Conservation (phyloP, 2,113 vertebrate species). For the Diglossa brunneiventris region DNA sequence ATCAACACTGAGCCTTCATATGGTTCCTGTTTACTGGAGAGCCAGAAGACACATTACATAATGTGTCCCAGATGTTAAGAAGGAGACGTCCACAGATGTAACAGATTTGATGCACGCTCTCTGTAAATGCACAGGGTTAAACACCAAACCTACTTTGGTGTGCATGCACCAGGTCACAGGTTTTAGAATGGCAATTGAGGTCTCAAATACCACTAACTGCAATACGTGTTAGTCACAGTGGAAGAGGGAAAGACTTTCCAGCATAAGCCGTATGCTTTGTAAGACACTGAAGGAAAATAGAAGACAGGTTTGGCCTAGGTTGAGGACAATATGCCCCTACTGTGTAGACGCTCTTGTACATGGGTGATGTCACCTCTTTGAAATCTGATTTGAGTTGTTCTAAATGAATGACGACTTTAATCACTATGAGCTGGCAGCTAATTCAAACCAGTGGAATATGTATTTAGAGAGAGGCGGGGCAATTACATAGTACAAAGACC, state of each 20-base stretch:
- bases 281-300: not conserved
- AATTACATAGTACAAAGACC: constrained; percentile 28
- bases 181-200: not conserved
- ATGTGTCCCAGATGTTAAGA: constrained; percentile 21
- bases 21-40: constrained; percentile 65
- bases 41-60: constrained; percentile 56
- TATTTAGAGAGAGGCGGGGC: not conserved
- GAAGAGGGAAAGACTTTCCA: not conserved
- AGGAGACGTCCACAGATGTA: constrained; percentile 32
- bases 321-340: not conserved
- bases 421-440: constrained; percentile 23
- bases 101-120: not conserved
- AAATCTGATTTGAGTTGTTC: constrained; percentile 38
- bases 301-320: not conserved
- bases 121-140: constrained; percentile 5
- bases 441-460: constrained; percentile 48
- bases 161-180: not conserved
- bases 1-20: constrained; percentile 44
- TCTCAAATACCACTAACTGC: not conserved
- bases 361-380: constrained; percentile 11
- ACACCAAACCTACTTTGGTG: not conserved
- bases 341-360: not conserved
- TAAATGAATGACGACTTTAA: constrained; percentile 29
- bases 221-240: not conserved
- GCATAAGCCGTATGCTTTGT: not conserved